Evolutionary conservation across 2,797 vertebrate genomes (phyloP), one percentile per base, ranked within the genome.

Genomic region (Dallia pectoralis): DNA sequence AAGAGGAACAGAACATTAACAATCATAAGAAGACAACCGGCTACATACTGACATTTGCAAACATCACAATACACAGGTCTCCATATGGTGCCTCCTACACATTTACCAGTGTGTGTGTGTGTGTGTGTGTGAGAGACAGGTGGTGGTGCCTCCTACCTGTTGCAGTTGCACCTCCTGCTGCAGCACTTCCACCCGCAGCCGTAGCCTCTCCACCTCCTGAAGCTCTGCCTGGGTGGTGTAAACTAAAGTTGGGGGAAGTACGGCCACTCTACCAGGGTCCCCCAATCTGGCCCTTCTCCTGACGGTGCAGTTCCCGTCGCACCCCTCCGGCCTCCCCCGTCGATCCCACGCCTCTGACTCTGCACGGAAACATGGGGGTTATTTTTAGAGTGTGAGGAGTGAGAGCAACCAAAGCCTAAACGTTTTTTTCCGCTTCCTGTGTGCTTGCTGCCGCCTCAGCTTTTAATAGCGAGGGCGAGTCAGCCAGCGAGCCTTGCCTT

Each of bases 331-430:
- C 53, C 22, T 86, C 82, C 85, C 86, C 87, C 89, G 86, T 86
- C 77, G 84, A 86, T 91, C 86, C 91, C 89, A 92, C 69, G 84
- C 87, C 80, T 92, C 89, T 86, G 85, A 87, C 78, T 89, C 94
- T 95, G 87, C 86, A 8, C 84, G 85, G 91, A 36, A 78, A 61
- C 72, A 67, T 91, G 75, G 44, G 0, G 16, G 79, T 84, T 90
- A 90, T 89, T 86, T 89, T 90, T 90, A 91, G 90, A 87, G 74
- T 3, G 71, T 44, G 75, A 81, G 87, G 75, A 81, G 87, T 77
- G 75, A 69, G 82, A 88, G 88, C 88, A 87, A 89, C 85, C 61
- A 59, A 86, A 89, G 67, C 86, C 56, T 84, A 88, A 90, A 89
- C 70, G 63, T 82, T 88, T 87, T 88, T 87, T 87, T 47, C 48